Evolutionary conservation across 2,797 vertebrate genomes (phyloP).

Genomic region (Hirundo rustica): DNA sequence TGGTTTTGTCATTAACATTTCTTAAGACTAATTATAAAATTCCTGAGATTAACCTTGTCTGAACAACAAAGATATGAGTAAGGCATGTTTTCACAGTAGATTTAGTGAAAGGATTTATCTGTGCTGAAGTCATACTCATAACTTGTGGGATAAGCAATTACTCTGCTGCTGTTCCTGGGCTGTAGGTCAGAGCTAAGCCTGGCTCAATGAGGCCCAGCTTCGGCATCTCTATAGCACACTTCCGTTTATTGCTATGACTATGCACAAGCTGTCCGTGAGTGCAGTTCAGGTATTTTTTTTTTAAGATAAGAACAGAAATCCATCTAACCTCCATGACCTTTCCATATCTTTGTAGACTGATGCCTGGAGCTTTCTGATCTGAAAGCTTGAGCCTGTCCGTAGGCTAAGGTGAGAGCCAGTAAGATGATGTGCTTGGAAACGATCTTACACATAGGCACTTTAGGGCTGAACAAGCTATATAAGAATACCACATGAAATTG

Average conservation of each 20-base stretch:
- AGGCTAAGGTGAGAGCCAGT: neutral
- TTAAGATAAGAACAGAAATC: neutral
- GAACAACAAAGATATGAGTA: neutral
- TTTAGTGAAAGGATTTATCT: neutral
- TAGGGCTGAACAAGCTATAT: neutral
- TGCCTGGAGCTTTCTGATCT: neutral
- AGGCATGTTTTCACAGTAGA: neutral
- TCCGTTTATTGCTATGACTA: neutral
- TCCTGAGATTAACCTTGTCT: neutral
- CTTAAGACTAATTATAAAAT: neutral
- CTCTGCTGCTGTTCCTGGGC: neutral
- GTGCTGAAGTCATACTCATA: neutral
- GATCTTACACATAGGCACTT: rapidly evolving
- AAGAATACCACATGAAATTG: neutral
- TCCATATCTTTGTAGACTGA: neutral
- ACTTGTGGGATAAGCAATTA: neutral
- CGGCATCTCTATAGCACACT: neutral
- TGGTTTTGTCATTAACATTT: neutral
- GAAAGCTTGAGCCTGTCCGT: neutral
- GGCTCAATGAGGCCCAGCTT: neutral
- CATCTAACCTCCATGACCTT: neutral
- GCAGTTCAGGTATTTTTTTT: neutral
- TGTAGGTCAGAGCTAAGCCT: neutral
- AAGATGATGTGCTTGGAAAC: neutral
- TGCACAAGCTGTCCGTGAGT: neutral